phyloP scores from a whole-genome alignment of 2,888 invertebrate species.

The Chymomyza caudatula region DNA sequence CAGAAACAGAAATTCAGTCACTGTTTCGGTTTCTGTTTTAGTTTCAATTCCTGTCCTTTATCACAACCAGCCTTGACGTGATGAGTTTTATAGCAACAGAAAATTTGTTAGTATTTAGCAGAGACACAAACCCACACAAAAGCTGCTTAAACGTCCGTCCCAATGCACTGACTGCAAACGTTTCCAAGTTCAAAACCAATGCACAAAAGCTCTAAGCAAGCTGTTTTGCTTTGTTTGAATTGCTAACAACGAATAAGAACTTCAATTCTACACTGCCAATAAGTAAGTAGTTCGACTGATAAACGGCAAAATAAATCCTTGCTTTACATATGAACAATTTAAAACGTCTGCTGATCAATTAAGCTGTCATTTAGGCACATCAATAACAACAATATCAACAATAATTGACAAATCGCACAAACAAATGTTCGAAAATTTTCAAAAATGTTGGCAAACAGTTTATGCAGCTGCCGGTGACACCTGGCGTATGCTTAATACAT shows the following conservation, averaged over 20 bases:
- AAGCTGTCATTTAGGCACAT: not conserved
- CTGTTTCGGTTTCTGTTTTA: too few relatives aligned
- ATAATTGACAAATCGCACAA: not conserved
- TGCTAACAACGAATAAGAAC: not conserved
- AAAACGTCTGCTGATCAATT: not conserved
- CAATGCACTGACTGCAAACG: too few relatives aligned
- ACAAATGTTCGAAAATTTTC: not conserved
- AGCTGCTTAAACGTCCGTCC: too few relatives aligned
- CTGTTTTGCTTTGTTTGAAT: not conserved
- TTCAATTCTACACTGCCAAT: not conserved
- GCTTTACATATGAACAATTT: not conserved
- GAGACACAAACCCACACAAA: too few relatives aligned
- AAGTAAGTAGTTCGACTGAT: not conserved
- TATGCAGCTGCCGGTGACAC: constrained; percentile 3
- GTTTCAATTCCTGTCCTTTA: too few relatives aligned
- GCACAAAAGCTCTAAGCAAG: not conserved
- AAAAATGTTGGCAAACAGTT: not conserved
- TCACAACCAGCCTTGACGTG: too few relatives aligned
- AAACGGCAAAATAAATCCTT: not conserved
- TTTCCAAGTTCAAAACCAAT: not conserved
- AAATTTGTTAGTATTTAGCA: too few relatives aligned
- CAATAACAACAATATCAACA: not conserved
- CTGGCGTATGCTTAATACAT: constrained; percentile 10
- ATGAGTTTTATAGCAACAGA: too few relatives aligned
- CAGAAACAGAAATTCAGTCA: too few relatives aligned